A percentile compares a stretch with the other conserved stretches of the same genome.
Evolutionary conservation across 1,140 invertebrate genomes (phyloP).

Genomic region (Drosophila equinoxialis): DNA sequence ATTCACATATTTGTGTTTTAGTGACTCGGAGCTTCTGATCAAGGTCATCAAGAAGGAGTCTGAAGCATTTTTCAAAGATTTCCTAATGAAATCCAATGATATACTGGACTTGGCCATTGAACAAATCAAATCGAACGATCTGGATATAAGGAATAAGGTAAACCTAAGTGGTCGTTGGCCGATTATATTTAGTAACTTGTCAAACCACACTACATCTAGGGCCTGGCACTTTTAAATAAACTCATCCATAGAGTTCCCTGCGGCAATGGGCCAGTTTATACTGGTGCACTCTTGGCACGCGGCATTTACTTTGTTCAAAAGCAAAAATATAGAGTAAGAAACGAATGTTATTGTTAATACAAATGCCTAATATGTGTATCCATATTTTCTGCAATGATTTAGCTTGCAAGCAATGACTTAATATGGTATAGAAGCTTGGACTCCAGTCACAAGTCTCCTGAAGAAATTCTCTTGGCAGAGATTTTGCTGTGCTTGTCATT

Average conservation of each 20-base stretch:
- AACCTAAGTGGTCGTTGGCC: background rate
- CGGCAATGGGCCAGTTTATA: background rate
- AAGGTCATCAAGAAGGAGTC: slow-evolving; percentile 31
- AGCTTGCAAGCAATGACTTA: slow-evolving; percentile 43
- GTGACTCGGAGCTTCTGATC: slow-evolving; percentile 51
- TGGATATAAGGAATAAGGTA: slow-evolving; percentile 9
- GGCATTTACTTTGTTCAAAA: slow-evolving; percentile 26
- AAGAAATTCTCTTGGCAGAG: slow-evolving; percentile 26
- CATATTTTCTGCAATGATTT: background rate
- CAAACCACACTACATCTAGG: slow-evolving; percentile 1
- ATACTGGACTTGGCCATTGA: slow-evolving; percentile 10
- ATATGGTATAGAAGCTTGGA: slow-evolving; percentile 35
- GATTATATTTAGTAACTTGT: too few relatives aligned
- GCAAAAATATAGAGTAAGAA: slow-evolving; percentile 32
- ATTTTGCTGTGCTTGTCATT: slow-evolving; percentile 37
- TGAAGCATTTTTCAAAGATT: slow-evolving; percentile 3
- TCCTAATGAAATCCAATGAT: background rate
- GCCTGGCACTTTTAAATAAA: slow-evolving; percentile 27
- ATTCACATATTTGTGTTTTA: slow-evolving; percentile 13
- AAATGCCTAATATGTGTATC: background rate
- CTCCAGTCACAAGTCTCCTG: slow-evolving; percentile 12
- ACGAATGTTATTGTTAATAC: background rate
- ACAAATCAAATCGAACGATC: slow-evolving; percentile 11
- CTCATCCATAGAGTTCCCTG: slow-evolving; percentile 44
- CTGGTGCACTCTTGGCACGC: slow-evolving; percentile 43